Base-by-base conservation (phyloP, 2,888 invertebrate genomes). In the Pseudoips prasinana region DNA sequence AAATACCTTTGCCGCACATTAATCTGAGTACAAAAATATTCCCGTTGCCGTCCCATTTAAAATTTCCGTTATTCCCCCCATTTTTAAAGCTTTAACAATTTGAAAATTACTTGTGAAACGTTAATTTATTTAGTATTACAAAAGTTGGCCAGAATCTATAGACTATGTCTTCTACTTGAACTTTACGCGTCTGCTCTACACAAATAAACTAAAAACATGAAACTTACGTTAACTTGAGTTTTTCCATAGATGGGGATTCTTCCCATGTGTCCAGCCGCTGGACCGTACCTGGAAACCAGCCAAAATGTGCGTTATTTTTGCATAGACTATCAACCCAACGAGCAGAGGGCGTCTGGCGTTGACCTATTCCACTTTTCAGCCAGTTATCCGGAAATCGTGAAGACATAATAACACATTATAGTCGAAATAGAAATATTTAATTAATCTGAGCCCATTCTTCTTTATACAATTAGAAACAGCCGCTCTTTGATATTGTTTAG, bases 231-330 rank as follows among this genome's bases (percentile, higher is more conserved):
- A 44, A 81, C 82, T 46, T 86, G 85, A 44, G 84, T 76, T 74
- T 73, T 87, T 61, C 88, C 87, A 65, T 59, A 88, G 79, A 77
- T 81, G 54, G 88, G 88, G 63, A 88, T 88, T 68, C 88, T 81
- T 58, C 88, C 87, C 63, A 78, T 56, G 70, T 88, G 85, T 55
- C 86, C 87, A 61, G 73, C 59, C 52, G 66, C 59, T 40, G 82
- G 71, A 47, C 79, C 85, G 70, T 75, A 84, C 68, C 88, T 88
- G 88, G 87, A 88, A 80, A 34, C 36, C 39, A 41, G 85, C 88
- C 88, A 88, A 84, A 46, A 45, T 55, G 56, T 45, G 39, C 60
- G 77, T 85, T 87, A 87, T 85, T 85, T 86, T 80, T 76, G 75
- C 66, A 43, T 63, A 36, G 44, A 50, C 54, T 63, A 64, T 65